phyloP scores from a whole-genome alignment of 2,888 invertebrate species.

The Leptinotarsa rubiginosa region DNA sequence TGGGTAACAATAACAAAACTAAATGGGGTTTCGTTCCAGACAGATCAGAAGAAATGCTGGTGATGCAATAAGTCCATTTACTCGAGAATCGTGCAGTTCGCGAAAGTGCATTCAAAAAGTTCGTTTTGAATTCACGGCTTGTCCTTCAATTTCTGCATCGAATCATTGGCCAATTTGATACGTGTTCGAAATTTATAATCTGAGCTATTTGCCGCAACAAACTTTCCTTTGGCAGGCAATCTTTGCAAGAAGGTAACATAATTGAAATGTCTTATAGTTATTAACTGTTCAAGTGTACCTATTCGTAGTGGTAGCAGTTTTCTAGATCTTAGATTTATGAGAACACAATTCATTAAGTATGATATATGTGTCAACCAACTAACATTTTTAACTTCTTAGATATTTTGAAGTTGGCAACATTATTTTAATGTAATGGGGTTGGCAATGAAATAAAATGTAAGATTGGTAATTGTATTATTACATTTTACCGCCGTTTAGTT shows the following conservation, averaged over 20 bases:
- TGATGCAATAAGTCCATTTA: constrained; percentile 47
- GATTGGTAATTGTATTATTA: too few relatives aligned
- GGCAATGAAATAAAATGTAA: too few relatives aligned
- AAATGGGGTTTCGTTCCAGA: constrained; percentile 34
- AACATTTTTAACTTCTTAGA: too few relatives aligned
- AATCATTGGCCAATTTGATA: constrained; percentile 55
- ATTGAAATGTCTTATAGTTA: background rate
- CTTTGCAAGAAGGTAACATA: background rate
- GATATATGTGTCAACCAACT: too few relatives aligned
- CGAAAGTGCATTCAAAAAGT: constrained; percentile 46
- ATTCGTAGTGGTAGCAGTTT: too few relatives aligned
- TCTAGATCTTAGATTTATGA: too few relatives aligned
- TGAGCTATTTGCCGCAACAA: constrained; percentile 11
- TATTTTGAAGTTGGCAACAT: too few relatives aligned
- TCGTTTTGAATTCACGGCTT: constrained; percentile 52
- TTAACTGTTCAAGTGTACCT: too few relatives aligned
- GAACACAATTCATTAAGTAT: too few relatives aligned
- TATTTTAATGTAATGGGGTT: too few relatives aligned
- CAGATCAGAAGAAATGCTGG: constrained; percentile 40
- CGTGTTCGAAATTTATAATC: constrained; percentile 56
- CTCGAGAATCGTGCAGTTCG: constrained; percentile 43
- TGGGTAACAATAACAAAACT: constrained; percentile 25
- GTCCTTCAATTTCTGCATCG: constrained; percentile 53
- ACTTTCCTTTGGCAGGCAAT: background rate
- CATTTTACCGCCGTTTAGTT: too few relatives aligned